These are phyloP conservation scores for Diplolepis rosae DNA, from an alignment of 2,888 invertebrate species.

Conservation along the genomic window DNA sequence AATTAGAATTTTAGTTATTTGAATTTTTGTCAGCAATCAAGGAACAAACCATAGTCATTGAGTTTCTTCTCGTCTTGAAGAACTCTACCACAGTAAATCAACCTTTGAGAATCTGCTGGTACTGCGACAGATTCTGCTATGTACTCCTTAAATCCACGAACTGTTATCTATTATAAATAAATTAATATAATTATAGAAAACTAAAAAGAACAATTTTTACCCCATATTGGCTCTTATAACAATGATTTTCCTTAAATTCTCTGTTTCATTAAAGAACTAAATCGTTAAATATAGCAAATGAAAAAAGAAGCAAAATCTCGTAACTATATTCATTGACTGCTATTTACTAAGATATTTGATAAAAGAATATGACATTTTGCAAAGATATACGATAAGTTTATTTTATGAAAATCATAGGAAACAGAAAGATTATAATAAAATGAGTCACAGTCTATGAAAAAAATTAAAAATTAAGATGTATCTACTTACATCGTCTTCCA, in stretches of 20 bases:
- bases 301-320: background rate
- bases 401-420: background rate
- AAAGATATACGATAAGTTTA: background rate
- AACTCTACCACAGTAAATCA: conserved; percentile 96
- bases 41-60: conserved; percentile 86
- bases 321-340: background rate
- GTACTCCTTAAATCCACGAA: conserved; percentile 86
- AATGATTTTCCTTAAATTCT: too few species aligned
- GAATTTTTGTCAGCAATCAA: too few species aligned
- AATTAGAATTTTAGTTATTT: too few species aligned
- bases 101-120: conserved; percentile 87
- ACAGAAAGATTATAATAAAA: background rate
- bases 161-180: conserved; percentile 80
- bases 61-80: conserved; percentile 91
- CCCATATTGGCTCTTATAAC: too few species aligned
- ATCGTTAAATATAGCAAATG: background rate
- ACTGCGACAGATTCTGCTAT: conserved; percentile 87
- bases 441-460: background rate
- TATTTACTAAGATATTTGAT: background rate
- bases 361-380: background rate
- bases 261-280: too few species aligned
- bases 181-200: conserved; percentile 8
- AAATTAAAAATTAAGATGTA: background rate
- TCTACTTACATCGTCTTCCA: conserved; percentile 88
- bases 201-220: too few species aligned